phyloP scores from a whole-genome alignment of 2,113 vertebrate genomes.

The Pachycephala philippinensis region DNA sequence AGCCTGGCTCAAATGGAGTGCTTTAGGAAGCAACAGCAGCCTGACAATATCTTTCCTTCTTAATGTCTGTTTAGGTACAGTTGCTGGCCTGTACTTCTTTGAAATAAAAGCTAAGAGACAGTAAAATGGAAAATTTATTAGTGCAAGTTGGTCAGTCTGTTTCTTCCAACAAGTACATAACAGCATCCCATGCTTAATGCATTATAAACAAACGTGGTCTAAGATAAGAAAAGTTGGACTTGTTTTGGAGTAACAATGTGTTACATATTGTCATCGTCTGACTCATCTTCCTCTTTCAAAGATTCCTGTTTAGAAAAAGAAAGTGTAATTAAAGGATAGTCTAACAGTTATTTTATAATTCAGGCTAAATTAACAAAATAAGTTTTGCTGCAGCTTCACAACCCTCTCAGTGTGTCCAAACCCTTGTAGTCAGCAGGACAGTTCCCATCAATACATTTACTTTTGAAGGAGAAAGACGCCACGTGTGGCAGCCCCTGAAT shows the following conservation, averaged over 20 bases:
- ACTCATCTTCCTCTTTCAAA: slow-evolving; percentile 98
- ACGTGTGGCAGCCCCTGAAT: background rate
- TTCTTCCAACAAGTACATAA: slow-evolving; percentile 43
- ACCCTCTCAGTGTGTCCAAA: background rate
- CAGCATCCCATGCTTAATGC: background rate
- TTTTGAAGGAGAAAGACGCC: background rate
- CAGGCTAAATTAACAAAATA: background rate
- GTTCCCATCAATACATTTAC: background rate
- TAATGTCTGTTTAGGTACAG: background rate
- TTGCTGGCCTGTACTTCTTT: background rate
- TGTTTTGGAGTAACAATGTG: slow-evolving; percentile 54
- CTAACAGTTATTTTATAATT: background rate
- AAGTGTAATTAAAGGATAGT: background rate
- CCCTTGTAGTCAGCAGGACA: background rate
- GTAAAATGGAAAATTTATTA: slow-evolving; percentile 71
- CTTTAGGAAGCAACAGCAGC: background rate
- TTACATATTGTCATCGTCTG: slow-evolving; percentile 99
- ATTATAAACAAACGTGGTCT: slow-evolving; percentile 36
- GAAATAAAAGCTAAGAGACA: slow-evolving; percentile 23
- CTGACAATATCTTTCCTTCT: background rate
- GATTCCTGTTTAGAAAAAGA: slow-evolving; percentile 83
- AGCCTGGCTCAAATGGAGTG: background rate
- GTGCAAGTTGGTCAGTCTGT: slow-evolving; percentile 64
- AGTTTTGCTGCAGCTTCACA: background rate
- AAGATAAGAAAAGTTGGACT: slow-evolving; percentile 49